Base-by-base conservation (phyloP, 2,113 vertebrate species). In the Albula glossodonta region DNA sequence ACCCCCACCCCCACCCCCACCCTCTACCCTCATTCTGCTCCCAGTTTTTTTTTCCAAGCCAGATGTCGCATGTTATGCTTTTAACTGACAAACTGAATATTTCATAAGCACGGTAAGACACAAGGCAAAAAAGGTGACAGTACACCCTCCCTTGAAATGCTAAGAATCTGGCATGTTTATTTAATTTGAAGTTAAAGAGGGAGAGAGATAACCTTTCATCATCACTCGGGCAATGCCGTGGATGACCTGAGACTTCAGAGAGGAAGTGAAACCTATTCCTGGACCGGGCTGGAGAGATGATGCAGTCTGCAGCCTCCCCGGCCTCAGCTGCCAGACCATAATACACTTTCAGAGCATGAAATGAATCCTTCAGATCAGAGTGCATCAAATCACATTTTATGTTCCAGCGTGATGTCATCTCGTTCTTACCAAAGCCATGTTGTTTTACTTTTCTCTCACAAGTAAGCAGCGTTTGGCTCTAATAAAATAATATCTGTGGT, bases 61-160 rank as follows among this genome's bases (percentile, higher is more conserved):
- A 74, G 70, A 74, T 74, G 70, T 31, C 8, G n/a, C 10, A 4
- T 25, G 51, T 22, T 9, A 84, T 77, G 52, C 74, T 78, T 84
- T 53, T 79, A 79, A 41, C 84, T 78, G 41, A 52, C 51, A 49
- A 19, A 79, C 50, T 85, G 41, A 85, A 85, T 85, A 85, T 79
- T 85, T 85, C 77, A 85, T 85, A 78, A 80, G 13, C 4, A 17
- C 19, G 51, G 70, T 84, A 31, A 19, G 51, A 66, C 83, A 78
- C 66, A 53, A 84, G 49, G 17, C 12, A 51, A 49, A 79, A 74
- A 74, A 74, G n/a, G 51, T 78, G 51, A 7, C 1, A 9, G 12
- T n/a, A 31, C 49, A 31, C 12, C 49, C n/a, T n/a, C n/a, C n/a
- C 50, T 51, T 52, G 49, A 41, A 77, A 51, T 19, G 83, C 3